phyloP scores from a whole-genome alignment of 2,113 vertebrate species.

The Otocyon megalotis region DNA sequence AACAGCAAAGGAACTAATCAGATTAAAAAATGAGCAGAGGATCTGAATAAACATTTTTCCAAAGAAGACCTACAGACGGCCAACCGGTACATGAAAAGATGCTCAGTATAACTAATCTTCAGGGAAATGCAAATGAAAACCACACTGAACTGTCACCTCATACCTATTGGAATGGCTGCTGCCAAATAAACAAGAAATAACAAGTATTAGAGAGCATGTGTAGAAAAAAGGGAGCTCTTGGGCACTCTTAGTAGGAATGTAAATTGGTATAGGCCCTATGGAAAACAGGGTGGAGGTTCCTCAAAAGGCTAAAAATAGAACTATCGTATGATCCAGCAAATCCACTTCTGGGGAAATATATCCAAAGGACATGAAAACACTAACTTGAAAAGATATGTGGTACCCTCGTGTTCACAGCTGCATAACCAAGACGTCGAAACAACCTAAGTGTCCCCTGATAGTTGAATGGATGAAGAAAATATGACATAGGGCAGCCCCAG shows the following conservation, averaged over 20 bases:
- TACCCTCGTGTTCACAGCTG: not conserved
- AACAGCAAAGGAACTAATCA: not conserved
- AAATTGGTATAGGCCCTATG: not conserved
- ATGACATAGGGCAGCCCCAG: no score
- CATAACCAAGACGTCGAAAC: not conserved
- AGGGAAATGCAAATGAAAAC: not conserved
- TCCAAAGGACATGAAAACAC: not conserved
- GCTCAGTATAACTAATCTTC: not conserved
- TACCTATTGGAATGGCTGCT: not conserved
- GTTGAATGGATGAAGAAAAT: not conserved
- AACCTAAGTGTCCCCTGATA: not conserved
- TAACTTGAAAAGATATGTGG: not conserved
- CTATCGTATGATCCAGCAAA: not conserved
- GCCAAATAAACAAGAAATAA: not conserved
- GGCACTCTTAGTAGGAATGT: not conserved
- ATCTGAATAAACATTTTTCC: not conserved
- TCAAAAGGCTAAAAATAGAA: not conserved
- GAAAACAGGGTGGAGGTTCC: not conserved
- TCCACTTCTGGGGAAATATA: not conserved
- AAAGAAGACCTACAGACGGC: not conserved
- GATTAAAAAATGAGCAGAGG: not conserved
- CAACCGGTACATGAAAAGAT: not conserved
- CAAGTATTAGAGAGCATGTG: not conserved
- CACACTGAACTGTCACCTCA: not conserved
- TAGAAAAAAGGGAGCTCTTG: not conserved